Conservation (phyloP, 2,797 vertebrate genomes). For the Naso thynnoides region DNA sequence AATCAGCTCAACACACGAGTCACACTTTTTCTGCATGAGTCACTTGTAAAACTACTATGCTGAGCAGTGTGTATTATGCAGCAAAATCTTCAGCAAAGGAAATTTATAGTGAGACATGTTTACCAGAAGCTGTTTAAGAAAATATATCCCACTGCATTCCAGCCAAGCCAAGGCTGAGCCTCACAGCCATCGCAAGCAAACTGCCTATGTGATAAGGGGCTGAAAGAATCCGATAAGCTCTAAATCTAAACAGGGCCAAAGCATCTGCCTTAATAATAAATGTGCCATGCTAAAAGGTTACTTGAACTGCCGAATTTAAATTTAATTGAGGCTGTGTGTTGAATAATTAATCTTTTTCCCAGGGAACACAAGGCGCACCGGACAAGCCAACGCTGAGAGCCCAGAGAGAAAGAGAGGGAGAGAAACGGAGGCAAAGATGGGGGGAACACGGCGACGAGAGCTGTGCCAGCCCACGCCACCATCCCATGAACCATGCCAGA, state of each 20-base stretch:
- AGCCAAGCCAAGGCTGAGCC: slow-evolving; percentile 56
- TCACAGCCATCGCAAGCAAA: slow-evolving; percentile 60
- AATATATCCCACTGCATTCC: slow-evolving; percentile 51
- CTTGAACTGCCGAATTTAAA: slow-evolving; percentile 83
- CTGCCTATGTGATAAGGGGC: slow-evolving; percentile 68
- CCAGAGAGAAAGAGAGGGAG: slow-evolving; percentile 40
- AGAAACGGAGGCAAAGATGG: slow-evolving; percentile 58
- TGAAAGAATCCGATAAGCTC: slow-evolving; percentile 78
- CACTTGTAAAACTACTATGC: slow-evolving; percentile 8
- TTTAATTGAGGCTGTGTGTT: slow-evolving; percentile 83
- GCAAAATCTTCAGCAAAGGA: slow-evolving; percentile 29
- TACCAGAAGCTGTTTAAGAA: slow-evolving; percentile 57
- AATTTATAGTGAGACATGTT: slow-evolving; percentile 56
- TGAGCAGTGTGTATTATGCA: slow-evolving; percentile 8
- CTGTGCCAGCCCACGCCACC: slow-evolving; percentile 58
- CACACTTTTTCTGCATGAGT: slow-evolving; percentile 6
- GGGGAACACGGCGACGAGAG: slow-evolving; percentile 49
- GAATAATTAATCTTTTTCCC: slow-evolving; percentile 85
- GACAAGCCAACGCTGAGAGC: slow-evolving; percentile 68
- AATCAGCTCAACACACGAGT: slow-evolving; percentile 3
- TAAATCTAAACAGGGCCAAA: slow-evolving; percentile 84
- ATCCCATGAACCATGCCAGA: slow-evolving; percentile 73
- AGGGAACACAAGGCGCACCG: slow-evolving; percentile 71
- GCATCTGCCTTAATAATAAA: slow-evolving; percentile 83
- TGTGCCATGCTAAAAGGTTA: slow-evolving; percentile 84